Conservation (phyloP, 2,888 invertebrate species). For the Cryptophagus acutangulus region DNA sequence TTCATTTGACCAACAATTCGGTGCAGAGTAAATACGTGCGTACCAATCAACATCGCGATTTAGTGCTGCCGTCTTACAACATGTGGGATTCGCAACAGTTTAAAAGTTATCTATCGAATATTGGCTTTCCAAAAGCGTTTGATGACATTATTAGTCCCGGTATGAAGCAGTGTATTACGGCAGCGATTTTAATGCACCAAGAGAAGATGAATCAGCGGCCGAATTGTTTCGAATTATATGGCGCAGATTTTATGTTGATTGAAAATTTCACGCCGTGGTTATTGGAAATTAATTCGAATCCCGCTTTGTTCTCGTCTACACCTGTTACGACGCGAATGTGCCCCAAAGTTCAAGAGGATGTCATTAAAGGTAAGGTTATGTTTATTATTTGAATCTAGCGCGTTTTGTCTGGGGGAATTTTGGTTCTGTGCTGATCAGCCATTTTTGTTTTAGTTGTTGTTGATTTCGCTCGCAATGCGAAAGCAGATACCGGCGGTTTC, state of each 20-base stretch:
- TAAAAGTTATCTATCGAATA: constrained; percentile 52
- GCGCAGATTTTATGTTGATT: constrained; percentile 87
- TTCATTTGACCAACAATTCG: constrained; percentile 85
- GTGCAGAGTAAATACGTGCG: constrained; percentile 72
- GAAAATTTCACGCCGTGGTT: constrained; percentile 82
- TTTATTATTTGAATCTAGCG: constrained; percentile 11
- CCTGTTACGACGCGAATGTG: constrained; percentile 79
- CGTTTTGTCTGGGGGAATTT: no score
- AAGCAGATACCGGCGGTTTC: constrained; percentile 56
- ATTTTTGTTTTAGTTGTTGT: constrained; percentile 51
- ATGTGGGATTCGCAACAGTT: constrained; percentile 82
- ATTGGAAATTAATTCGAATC: constrained; percentile 89
- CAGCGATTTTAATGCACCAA: constrained; percentile 75
- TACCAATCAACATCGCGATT: constrained; percentile 47
- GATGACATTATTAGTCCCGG: constrained; percentile 73
- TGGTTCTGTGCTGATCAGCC: no score
- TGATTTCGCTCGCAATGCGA: constrained; percentile 47
- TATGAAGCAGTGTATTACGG: constrained; percentile 76
- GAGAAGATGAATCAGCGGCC: constrained; percentile 62
- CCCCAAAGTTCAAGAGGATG: constrained; percentile 73
- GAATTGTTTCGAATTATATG: constrained; percentile 84
- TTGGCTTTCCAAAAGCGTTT: constrained; percentile 61
- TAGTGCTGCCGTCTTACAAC: constrained; percentile 66
- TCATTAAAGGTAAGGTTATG: constrained; percentile 87
- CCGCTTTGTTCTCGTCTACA: constrained; percentile 77